Evolutionary conservation across 2,888 invertebrate genomes (phyloP).

Genomic region (Eupithecia abbreviata): DNA sequence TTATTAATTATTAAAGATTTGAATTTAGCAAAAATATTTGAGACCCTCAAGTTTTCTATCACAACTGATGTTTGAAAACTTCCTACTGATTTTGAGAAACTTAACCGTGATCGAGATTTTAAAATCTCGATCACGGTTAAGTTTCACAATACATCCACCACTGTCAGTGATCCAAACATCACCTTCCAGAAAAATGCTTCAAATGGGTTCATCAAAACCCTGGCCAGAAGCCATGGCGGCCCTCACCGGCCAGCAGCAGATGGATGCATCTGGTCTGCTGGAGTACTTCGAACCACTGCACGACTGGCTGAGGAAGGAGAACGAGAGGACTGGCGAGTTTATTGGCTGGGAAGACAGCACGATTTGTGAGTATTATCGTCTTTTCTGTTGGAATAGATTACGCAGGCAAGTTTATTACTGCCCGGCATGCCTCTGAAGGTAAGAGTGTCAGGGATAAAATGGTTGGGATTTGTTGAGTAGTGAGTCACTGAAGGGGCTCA

Average conservation of each 20-base stretch:
- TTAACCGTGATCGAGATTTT: too few relatives aligned
- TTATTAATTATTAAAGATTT: too few relatives aligned
- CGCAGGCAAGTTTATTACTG: background rate
- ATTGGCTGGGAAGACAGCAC: conserved; percentile 84
- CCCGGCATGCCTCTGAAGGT: background rate
- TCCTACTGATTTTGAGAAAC: too few relatives aligned
- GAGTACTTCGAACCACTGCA: conserved; percentile 89
- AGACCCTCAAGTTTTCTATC: too few relatives aligned
- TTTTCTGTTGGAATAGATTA: background rate
- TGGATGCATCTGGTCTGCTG: conserved; percentile 87
- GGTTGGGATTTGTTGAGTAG: too few relatives aligned
- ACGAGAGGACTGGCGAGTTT: conserved; percentile 83
- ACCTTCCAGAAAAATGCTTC: conserved; percentile 82
- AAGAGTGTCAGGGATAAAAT: too few relatives aligned
- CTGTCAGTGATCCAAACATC: background rate
- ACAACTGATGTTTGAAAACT: too few relatives aligned
- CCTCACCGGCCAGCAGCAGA: conserved; percentile 87
- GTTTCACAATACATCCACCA: background rate
- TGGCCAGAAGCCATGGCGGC: conserved; percentile 91
- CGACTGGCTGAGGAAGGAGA: conserved; percentile 87
- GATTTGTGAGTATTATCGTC: conserved; percentile 64
- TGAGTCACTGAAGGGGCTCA: too few relatives aligned
- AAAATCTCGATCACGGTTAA: too few relatives aligned
- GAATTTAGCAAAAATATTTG: too few relatives aligned
- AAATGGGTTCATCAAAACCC: conserved; percentile 86